phyloP scores from a whole-genome alignment of 2,888 invertebrate species.

The Xanthorhoe spadicearia region DNA sequence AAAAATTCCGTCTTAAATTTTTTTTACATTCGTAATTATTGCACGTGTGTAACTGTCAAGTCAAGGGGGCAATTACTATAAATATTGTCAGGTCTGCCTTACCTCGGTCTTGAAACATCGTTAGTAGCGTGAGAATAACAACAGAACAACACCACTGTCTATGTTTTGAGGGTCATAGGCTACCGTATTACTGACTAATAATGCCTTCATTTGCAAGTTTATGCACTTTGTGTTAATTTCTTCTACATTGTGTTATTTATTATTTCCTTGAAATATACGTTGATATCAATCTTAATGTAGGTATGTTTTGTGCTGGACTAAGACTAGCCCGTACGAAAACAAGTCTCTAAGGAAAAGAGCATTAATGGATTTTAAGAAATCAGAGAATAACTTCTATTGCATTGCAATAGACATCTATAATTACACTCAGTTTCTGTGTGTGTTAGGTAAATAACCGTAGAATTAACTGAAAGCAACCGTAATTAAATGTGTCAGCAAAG shows the following conservation, averaged over 20 bases:
- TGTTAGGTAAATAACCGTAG: no score
- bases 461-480: no score
- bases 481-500: no score
- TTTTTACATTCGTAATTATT: background rate
- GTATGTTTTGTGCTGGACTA: background rate
- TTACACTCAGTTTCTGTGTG: no score
- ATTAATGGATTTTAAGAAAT: no score
- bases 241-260: slow-evolving; percentile 6
- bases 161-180: slow-evolving; percentile 68
- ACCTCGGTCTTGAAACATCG: slow-evolving; percentile 41
- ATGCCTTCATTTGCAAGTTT: slow-evolving; percentile 36
- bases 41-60: background rate
- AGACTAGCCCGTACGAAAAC: background rate
- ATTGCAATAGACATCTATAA: no score
- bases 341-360: background rate
- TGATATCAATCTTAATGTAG: background rate
- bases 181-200: slow-evolving; percentile 30
- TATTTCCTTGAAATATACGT: slow-evolving; percentile 11
- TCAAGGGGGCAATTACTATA: slow-evolving; percentile 17
- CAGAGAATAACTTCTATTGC: no score
- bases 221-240: slow-evolving; percentile 16
- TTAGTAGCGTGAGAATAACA: slow-evolving; percentile 65
- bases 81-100: slow-evolving; percentile 19
- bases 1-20: no score
- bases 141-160: slow-evolving; percentile 54